Conservation (phyloP, 2,888 invertebrate species). For the Pheosia gnoma region DNA sequence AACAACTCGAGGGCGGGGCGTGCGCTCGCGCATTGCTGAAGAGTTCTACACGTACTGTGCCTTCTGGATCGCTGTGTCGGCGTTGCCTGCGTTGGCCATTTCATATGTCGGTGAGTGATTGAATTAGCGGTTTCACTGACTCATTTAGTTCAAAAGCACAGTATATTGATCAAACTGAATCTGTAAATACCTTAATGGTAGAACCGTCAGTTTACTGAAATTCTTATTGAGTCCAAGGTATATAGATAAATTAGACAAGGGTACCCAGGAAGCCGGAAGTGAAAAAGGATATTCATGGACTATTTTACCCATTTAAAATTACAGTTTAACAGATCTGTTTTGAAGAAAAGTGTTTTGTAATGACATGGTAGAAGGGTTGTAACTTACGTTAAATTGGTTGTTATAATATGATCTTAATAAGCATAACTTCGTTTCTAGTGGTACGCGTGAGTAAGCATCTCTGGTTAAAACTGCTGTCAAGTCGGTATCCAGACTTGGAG, state of each 20-base stretch:
- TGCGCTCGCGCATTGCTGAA: constrained; percentile 60
- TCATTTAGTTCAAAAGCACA: not conserved
- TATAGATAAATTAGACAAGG: too few relatives aligned
- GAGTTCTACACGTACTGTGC: constrained; percentile 73
- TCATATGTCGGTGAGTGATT: constrained; percentile 70
- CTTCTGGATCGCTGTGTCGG: constrained; percentile 70
- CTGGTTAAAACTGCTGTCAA: constrained; percentile 83
- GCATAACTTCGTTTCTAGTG: constrained; percentile 62
- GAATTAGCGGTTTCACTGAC: not conserved
- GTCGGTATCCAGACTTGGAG: constrained; percentile 84
- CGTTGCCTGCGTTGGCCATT: constrained; percentile 68
- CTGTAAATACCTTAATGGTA: too few relatives aligned
- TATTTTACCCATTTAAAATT: too few relatives aligned
- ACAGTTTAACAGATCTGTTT: too few relatives aligned
- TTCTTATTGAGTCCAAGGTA: too few relatives aligned
- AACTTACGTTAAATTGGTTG: too few relatives aligned
- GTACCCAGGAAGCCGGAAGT: too few relatives aligned
- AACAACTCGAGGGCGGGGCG: constrained; percentile 42
- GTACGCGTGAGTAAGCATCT: constrained; percentile 81
- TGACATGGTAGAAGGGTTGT: too few relatives aligned
- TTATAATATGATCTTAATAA: too few relatives aligned
- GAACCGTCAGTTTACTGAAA: too few relatives aligned
- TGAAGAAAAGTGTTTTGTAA: too few relatives aligned
- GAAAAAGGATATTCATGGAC: too few relatives aligned
- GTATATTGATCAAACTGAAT: not conserved